Evolutionary conservation across 1,140 invertebrate species (phyloP), one percentile per base, ranked within the genome.

Genomic region (Listronotus oregonensis): DNA sequence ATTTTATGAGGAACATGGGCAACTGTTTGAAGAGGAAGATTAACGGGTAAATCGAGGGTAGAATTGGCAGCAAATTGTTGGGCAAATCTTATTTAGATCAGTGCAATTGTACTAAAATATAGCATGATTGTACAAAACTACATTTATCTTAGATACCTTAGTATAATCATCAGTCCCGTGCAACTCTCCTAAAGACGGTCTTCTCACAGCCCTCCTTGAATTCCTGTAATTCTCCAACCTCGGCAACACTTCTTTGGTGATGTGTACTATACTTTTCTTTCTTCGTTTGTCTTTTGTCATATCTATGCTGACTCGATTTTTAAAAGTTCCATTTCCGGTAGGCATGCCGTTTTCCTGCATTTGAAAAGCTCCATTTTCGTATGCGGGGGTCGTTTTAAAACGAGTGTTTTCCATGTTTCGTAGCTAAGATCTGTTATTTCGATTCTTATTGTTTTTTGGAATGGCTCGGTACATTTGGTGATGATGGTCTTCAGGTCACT

Each of bases 191-290:
- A 92, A 77, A 32, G 89, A 91, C 2, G 89, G 89, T 61, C 90
- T 83, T 74, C 90, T 91, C 56, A 85, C 71, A 0, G 87, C 87
- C 51, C 88, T 81, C 71, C 85, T 87, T 6, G 90, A 87, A 79
- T 92, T 93, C 78, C 93, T 89, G 77, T 97, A 97, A 79, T 96
- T 92, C 76, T 96, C 94, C 78, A 94, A 80, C 51, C 93, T 83
- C 0, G 94, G 94, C 15, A 96, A 80, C 0, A 92, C 92, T 78
- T 95, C 93, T 74, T 89, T 82, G 0, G 89, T 85, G 15, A 85
- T 77, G 62, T 85, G 84, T 9, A 83, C 84, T 55, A 86, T 67
- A 3, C 83, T 84, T 34, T 81, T 74, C n/a, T 83, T 83, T 50
- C 84, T 56, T 34, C 39, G 42, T 43, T 65, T 64, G 21, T 63